Evolutionary conservation across 2,113 vertebrate species (phyloP).

Genomic region (Tragelaphus scriptus): DNA sequence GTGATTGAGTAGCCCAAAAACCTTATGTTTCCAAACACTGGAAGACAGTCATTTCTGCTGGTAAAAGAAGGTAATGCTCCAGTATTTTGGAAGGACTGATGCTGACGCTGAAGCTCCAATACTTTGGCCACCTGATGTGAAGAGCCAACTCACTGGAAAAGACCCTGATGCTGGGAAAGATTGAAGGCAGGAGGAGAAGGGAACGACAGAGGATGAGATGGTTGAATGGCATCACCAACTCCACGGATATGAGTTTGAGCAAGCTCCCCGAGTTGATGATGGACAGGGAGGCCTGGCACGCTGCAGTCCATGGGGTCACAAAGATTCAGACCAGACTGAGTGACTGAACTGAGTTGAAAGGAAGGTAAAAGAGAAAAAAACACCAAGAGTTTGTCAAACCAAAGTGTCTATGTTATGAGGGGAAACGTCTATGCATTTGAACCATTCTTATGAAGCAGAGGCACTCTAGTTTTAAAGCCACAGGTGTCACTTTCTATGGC

Average conservation of each 20-base stretch:
- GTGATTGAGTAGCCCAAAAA: background rate
- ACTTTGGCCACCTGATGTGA: background rate
- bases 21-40: background rate
- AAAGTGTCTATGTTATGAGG: background rate
- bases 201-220: fast-evolving
- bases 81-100: background rate
- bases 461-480: background rate
- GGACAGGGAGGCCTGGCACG: background rate
- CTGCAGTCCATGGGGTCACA: background rate
- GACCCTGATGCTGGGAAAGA: background rate
- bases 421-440: background rate
- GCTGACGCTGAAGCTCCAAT: background rate
- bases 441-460: background rate
- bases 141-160: background rate
- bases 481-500: background rate
- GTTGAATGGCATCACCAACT: background rate
- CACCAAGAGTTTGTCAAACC: background rate
- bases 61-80: background rate
- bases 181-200: background rate
- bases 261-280: background rate
- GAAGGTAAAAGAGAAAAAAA: background rate
- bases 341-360: background rate
- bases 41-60: background rate
- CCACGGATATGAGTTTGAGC: background rate
- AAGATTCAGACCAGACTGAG: background rate